These are phyloP conservation scores for Otolemur garnettii DNA, from an alignment of 2,113 vertebrate species.

Conservation along the genomic window DNA sequence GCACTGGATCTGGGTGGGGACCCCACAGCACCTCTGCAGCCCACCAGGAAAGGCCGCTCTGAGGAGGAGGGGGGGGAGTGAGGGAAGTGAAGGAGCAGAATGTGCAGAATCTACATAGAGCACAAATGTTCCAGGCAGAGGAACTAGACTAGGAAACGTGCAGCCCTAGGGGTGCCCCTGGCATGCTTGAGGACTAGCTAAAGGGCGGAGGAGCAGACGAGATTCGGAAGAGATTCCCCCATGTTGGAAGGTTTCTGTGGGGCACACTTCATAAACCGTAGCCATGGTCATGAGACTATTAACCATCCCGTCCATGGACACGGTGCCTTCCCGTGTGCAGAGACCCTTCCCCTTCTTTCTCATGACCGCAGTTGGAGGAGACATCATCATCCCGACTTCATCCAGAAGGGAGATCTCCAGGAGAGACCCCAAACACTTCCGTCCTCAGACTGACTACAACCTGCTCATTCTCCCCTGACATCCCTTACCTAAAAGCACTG, in stretches of 20 bases:
- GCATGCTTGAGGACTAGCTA: accelerated
- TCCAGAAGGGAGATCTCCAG: not conserved
- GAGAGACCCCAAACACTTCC: not conserved
- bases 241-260: accelerated
- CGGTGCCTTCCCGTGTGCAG: accelerated
- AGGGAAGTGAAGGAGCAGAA: not conserved
- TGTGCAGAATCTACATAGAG: not conserved
- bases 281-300: not conserved
- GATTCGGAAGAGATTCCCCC: not conserved
- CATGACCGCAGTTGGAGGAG: not conserved
- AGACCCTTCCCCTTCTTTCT: not conserved
- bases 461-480: not conserved
- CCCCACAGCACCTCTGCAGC: not conserved
- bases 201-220: accelerated
- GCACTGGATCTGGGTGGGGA: not conserved
- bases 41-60: not conserved
- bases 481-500: not conserved
- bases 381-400: not conserved
- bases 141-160: accelerated
- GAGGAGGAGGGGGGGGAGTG: not conserved
- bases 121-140: not conserved
- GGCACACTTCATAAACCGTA: too few species aligned
- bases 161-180: not conserved
- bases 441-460: not conserved
- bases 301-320: accelerated